Evolutionary conservation across 2,113 vertebrate genomes (phyloP), one percentile per base, ranked within the genome.

Genomic region (Hippocampus guttulatus): DNA sequence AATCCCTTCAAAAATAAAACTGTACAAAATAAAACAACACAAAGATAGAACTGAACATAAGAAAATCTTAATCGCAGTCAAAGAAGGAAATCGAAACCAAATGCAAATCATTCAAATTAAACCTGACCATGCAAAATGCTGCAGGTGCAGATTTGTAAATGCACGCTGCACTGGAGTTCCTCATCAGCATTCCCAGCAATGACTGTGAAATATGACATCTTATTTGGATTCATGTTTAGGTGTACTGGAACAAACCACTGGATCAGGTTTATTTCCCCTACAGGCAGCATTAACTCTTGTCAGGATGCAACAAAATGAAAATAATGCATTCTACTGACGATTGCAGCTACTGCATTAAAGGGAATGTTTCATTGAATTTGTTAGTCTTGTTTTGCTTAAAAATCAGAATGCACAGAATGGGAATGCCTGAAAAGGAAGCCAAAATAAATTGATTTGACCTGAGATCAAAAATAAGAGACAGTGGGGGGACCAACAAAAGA

Each of bases 1-100:
- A 96, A 95, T 95, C 91, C 89, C 71, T 86, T 91, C 87, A 91
- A 93, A 90, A 78, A 79, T 84, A 91, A 91, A 86, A 69, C 67
- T 54, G 38, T 67, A 52, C 84, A 64, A 90, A 89, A 87, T 77
- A 70, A 70, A 75, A 69, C 20, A 51, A 69, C 55, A 52, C 14
- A 70, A 75, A 70, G 78, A 66, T 25, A 3, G 70, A 67, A 70
- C 43, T 41, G 54, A 27, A 76, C 68, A 77, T 18, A 57, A 76
- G 69, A 10, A 1, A 10, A 60, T 27, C 49, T 51, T 40, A 68
- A 84, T 76, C 1, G 69, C 80, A 78, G 69, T 25, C 76, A 77
- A 84, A 6, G n/a, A 76, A 79, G 57, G 41, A 55, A 78, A 78
- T 66, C 41, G 38, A 45, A 83, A 77, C 18, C 62, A 79, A 79